A percentile compares a stretch with the other conserved stretches of the same genome.
phyloP scores from a whole-genome alignment of 2,888 invertebrate genomes.

The Nephrotoma flavescens region DNA sequence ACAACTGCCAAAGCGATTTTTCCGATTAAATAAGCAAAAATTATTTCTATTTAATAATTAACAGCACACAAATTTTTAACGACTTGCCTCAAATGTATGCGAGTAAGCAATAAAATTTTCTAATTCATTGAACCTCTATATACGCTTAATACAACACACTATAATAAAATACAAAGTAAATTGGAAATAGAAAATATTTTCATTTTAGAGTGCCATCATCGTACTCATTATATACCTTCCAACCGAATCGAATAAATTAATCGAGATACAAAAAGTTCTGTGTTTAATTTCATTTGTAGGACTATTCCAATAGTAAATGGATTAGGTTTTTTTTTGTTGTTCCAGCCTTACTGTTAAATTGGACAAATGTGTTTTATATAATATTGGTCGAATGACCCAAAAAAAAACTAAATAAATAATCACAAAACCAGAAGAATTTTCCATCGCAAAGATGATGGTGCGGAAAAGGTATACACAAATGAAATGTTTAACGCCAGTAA shows the following conservation, averaged over 20 bases:
- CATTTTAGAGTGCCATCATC: not conserved
- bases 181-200: not conserved
- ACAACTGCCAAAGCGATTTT: too few relatives aligned
- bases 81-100: too few relatives aligned
- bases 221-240: not conserved
- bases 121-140: not conserved
- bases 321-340: not conserved
- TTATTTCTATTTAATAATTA: not conserved
- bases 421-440: too few relatives aligned
- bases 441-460: too few relatives aligned
- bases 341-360: not conserved
- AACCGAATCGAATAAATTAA: not conserved
- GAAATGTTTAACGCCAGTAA: not conserved
- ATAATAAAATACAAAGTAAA: not conserved
- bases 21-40: too few relatives aligned
- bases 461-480: not conserved
- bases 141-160: not conserved
- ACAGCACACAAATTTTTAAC: not conserved
- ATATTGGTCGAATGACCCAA: too few relatives aligned
- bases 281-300: not conserved
- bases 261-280: not conserved
- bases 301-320: not conserved
- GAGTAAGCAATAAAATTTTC: not conserved
- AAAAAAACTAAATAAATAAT: too few relatives aligned
- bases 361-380: not conserved